These are phyloP conservation scores for Calephelis nemesis DNA, from an alignment of 1,140 invertebrate genomes.

Conservation along the genomic window DNA sequence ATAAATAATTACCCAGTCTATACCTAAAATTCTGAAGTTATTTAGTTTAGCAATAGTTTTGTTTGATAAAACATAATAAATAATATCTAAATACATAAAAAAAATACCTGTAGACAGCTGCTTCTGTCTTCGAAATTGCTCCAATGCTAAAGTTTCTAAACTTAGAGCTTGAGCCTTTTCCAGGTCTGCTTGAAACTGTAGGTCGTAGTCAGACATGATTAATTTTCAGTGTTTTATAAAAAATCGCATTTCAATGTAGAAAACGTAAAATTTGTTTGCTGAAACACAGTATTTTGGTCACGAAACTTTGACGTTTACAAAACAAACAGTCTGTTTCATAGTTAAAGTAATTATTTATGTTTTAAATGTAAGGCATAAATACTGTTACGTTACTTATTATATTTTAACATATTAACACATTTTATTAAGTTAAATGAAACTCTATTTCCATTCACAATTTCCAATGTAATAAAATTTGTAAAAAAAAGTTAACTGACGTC, in stretches of 20 bases:
- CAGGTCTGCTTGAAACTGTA: constrained; percentile 90
- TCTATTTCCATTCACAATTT: neutral
- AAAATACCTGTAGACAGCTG: constrained; percentile 60
- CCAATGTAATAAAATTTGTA: neutral
- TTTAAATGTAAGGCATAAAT: neutral
- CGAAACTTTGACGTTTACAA: constrained; percentile 14
- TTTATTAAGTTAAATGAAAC: neutral
- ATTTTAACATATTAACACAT: neutral
- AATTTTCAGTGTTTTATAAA: constrained; percentile 45
- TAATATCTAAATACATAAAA: too few species aligned
- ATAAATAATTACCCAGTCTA: too few species aligned
- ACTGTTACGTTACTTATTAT: neutral
- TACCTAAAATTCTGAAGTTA: too few species aligned
- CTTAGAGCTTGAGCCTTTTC: constrained; percentile 92
- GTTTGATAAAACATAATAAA: too few species aligned
- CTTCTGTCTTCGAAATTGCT: constrained; percentile 87
- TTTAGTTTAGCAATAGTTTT: too few species aligned
- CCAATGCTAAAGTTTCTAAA: constrained; percentile 89
- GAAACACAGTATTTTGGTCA: constrained; percentile 12
- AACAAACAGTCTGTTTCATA: constrained; percentile 7
- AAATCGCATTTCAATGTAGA: constrained; percentile 36
- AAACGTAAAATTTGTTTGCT: constrained; percentile 7
- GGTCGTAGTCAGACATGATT: constrained; percentile 85
- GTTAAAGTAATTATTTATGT: neutral
- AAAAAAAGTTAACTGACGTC: too few species aligned